These are phyloP conservation scores for Gavialis gangeticus DNA, from an alignment of 2,113 vertebrate genomes.

Conservation along the genomic window DNA sequence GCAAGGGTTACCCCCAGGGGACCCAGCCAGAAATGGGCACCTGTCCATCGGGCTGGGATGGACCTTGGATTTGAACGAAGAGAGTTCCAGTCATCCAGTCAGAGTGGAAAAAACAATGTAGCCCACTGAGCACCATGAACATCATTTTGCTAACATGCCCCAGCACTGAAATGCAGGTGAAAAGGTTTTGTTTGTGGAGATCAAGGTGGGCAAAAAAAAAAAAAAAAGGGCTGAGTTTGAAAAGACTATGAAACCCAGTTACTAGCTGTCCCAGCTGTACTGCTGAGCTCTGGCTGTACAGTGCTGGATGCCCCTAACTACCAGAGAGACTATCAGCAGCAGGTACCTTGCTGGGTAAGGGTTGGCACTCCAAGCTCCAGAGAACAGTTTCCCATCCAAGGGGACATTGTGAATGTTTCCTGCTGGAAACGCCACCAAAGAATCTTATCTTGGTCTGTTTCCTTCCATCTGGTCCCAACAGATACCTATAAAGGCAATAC, in stretches of 20 bases:
- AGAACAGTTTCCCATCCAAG: background rate
- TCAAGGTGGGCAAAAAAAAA: background rate
- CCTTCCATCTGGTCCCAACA: background rate
- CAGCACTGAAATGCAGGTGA: background rate
- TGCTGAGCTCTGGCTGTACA: background rate
- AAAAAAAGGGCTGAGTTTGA: background rate
- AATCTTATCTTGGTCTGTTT: background rate
- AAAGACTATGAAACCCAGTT: background rate
- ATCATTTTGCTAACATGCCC: background rate
- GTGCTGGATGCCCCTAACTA: too few relatives aligned
- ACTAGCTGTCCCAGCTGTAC: background rate
- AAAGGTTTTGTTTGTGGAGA: background rate
- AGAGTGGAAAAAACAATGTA: background rate
- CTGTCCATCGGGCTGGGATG: too few relatives aligned
- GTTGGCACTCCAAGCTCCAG: background rate
- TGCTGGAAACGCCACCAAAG: background rate
- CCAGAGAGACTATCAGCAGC: background rate
- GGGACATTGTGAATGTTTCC: background rate
- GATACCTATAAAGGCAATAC: background rate
- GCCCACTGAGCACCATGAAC: too few relatives aligned
- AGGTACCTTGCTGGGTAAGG: background rate
- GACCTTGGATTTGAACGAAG: too few relatives aligned
- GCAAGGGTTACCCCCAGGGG: too few relatives aligned
- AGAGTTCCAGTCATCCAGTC: background rate
- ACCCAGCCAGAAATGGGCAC: too few relatives aligned